Percentiles rank a stretch among this genome's conserved stretches.
Conservation (phyloP, 2,113 vertebrate species). For the Corythoichthys haematopterus region DNA sequence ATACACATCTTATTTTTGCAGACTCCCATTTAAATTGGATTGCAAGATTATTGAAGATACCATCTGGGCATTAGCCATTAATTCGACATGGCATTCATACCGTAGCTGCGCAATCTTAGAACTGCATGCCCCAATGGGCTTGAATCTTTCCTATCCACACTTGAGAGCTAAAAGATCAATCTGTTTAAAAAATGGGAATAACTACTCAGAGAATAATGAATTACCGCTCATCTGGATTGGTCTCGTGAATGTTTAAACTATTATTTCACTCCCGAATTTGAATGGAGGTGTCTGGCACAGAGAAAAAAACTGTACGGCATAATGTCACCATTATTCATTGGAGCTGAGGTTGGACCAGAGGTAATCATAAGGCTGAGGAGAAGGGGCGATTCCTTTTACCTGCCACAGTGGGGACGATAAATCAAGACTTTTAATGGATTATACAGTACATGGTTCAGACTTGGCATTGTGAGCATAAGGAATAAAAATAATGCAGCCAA, state of each 20-base stretch:
- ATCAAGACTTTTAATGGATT: slow-evolving; percentile 13
- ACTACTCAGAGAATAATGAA: slow-evolving; percentile 10
- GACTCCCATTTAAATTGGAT: neutral
- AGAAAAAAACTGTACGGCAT: neutral
- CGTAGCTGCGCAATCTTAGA: neutral
- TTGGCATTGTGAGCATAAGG: neutral
- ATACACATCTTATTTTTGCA: neutral
- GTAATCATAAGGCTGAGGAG: neutral
- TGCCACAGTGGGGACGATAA: neutral
- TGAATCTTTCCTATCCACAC: neutral
- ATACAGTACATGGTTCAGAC: neutral
- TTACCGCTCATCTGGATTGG: neutral
- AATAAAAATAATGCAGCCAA: neutral
- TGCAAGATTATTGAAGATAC: neutral
- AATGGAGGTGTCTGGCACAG: neutral
- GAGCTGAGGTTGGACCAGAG: neutral
- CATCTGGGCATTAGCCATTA: neutral
- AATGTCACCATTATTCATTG: neutral
- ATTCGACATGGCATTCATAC: neutral
- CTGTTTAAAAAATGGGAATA: slow-evolving; percentile 8
- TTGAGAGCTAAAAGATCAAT: slow-evolving; percentile 18
- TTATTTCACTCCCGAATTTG: neutral
- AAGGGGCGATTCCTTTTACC: neutral
- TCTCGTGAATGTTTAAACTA: neutral
- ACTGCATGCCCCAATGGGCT: neutral